Percentiles rank a stretch among this genome's conserved stretches.
Evolutionary conservation across 2,888 invertebrate species (phyloP).

Genomic region (Bibio marci): DNA sequence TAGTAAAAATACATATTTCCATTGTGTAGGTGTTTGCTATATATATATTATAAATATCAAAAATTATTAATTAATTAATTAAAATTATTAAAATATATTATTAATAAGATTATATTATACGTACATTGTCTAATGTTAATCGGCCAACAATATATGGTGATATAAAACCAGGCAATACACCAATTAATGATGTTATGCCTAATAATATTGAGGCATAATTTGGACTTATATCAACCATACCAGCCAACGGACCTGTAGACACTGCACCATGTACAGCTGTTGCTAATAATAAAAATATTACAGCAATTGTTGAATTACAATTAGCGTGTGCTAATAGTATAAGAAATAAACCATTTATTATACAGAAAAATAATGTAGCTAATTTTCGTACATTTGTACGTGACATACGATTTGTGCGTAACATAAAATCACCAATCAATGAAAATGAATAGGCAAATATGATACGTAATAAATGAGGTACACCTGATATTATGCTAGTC

Average conservation of each 20-base stretch:
- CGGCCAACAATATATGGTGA: constrained; percentile 36
- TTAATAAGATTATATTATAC: neutral
- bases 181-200: constrained; percentile 33
- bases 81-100: too few species aligned
- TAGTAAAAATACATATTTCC: constrained; percentile 42
- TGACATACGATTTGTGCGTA: constrained; percentile 31
- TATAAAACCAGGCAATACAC: constrained; percentile 32
- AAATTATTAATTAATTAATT: too few species aligned
- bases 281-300: constrained; percentile 35
- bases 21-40: constrained; percentile 41
- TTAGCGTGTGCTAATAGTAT: constrained; percentile 36
- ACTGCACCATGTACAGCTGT: constrained; percentile 38
- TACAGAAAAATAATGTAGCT: constrained; percentile 33
- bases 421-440: constrained; percentile 32
- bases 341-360: constrained; percentile 37
- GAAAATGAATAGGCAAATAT: constrained; percentile 33
- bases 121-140: constrained; percentile 32
- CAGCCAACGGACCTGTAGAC: neutral
- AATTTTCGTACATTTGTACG: constrained; percentile 37
- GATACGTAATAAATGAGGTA: constrained; percentile 34
- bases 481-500: constrained; percentile 33
- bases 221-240: constrained; percentile 1
- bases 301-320: constrained; percentile 34
- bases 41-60: constrained; percentile 10
- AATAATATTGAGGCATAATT: constrained; percentile 23